A percentile compares a stretch with the other conserved stretches of the same genome.
These are phyloP conservation scores for Anticlea derivata DNA, from an alignment of 2,888 invertebrate genomes.

Conservation along the genomic window DNA sequence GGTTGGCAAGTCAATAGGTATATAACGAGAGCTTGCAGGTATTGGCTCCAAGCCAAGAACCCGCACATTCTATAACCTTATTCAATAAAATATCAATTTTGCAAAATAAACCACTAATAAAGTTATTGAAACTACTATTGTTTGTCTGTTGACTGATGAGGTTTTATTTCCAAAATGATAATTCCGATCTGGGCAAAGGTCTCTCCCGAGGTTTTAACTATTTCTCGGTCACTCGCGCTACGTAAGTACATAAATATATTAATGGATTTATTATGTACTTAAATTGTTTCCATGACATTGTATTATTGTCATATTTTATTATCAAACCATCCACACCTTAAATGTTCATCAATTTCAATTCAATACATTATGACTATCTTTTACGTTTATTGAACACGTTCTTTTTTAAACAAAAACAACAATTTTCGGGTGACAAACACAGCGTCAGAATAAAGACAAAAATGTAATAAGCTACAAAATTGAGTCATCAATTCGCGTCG, in stretches of 20 bases:
- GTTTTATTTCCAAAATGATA: too few relatives aligned
- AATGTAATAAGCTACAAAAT: conserved; percentile 34
- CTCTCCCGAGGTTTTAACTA: too few relatives aligned
- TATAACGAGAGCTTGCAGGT: conserved; percentile 21
- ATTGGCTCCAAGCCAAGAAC: conserved; percentile 18
- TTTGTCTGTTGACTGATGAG: not conserved
- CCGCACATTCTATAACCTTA: conserved; percentile 17
- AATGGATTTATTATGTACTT: too few relatives aligned
- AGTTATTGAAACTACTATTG: not conserved
- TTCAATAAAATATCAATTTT: conserved; percentile 27
- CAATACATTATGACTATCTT: conserved; percentile 1
- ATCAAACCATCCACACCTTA: too few relatives aligned
- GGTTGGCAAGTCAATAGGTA: conserved; percentile 18
- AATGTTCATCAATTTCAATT: conserved; percentile 10
- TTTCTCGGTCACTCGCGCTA: too few relatives aligned
- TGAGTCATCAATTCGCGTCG: conserved; percentile 34
- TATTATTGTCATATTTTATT: too few relatives aligned
- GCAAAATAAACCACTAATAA: conserved; percentile 11
- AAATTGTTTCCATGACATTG: too few relatives aligned
- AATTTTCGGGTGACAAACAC: conserved; percentile 18
- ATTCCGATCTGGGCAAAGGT: too few relatives aligned
- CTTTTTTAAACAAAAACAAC: conserved; percentile 20
- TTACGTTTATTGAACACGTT: conserved; percentile 5
- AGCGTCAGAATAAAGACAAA: conserved; percentile 22
- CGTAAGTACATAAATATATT: too few relatives aligned